phyloP scores from a whole-genome alignment of 2,797 vertebrate species.

The Tamandua tetradactyla region DNA sequence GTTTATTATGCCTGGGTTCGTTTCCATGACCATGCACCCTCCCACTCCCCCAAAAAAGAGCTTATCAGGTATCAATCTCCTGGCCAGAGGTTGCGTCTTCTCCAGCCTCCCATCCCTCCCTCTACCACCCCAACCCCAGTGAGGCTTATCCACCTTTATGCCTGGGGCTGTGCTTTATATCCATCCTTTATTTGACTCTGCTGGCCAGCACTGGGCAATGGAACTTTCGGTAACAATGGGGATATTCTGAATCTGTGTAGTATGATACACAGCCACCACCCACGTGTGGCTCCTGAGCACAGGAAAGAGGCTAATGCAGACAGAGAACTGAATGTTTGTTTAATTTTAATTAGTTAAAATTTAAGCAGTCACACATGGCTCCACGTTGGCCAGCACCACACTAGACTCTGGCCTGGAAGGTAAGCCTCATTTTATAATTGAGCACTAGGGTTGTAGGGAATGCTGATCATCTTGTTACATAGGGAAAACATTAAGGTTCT shows the following conservation, averaged over 20 bases:
- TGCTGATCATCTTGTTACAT: not conserved
- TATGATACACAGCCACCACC: too few relatives aligned
- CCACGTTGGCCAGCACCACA: not conserved
- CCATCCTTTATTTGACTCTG: not conserved
- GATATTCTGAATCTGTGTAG: too few relatives aligned
- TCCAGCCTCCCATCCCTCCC: not conserved
- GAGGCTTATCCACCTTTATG: not conserved
- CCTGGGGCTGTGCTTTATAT: not conserved
- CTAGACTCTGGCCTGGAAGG: not conserved
- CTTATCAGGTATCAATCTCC: too few relatives aligned
- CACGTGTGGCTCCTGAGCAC: too few relatives aligned
- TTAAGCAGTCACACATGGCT: not conserved
- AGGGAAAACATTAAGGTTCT: not conserved
- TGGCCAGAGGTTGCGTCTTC: not conserved
- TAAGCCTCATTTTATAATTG: not conserved
- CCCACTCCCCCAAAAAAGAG: too few relatives aligned
- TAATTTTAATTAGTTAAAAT: not conserved
- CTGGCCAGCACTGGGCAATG: not conserved
- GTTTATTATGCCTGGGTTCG: too few relatives aligned
- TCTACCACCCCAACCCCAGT: not conserved
- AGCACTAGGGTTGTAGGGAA: not conserved
- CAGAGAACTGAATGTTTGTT: too few relatives aligned
- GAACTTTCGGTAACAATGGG: not conserved
- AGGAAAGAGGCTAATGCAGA: too few relatives aligned
- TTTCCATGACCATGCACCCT: too few relatives aligned